A percentile compares a stretch with the other conserved stretches of the same genome.
phyloP scores from a whole-genome alignment of 2,113 vertebrate genomes.

The Pontoporia blainvillei region DNA sequence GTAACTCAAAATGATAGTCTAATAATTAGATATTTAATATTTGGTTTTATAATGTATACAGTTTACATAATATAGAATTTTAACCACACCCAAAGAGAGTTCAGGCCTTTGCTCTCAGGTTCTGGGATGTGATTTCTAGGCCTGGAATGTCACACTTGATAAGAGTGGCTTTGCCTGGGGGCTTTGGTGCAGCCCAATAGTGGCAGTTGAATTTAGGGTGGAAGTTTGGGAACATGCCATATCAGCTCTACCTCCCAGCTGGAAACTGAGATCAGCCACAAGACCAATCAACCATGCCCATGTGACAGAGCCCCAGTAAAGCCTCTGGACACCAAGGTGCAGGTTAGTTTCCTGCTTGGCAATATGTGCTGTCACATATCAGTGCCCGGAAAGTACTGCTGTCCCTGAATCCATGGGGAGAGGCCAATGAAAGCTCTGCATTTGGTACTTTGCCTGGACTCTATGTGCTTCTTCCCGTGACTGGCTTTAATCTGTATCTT shows the following conservation, averaged over 20 bases:
- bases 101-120: neutral
- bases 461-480: neutral
- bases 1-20: neutral
- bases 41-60: neutral
- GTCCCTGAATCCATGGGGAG: neutral
- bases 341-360: neutral
- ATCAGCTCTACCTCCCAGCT: neutral
- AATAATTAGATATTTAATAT: neutral
- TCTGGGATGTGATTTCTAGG: neutral
- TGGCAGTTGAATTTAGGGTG: neutral
- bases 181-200: neutral
- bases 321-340: neutral
- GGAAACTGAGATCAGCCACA: neutral
- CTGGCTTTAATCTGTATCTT: neutral
- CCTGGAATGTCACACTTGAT: neutral
- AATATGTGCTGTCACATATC: neutral
- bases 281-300: neutral
- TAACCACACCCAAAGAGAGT: neutral
- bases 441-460: neutral
- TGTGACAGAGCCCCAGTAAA: neutral
- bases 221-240: neutral
- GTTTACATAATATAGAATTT: neutral
- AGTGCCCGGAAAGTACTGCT: neutral
- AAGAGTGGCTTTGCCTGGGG: neutral
- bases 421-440: neutral